These are phyloP conservation scores for Drosophila pachea DNA, from an alignment of 1,140 invertebrate species.

Conservation along the genomic window DNA sequence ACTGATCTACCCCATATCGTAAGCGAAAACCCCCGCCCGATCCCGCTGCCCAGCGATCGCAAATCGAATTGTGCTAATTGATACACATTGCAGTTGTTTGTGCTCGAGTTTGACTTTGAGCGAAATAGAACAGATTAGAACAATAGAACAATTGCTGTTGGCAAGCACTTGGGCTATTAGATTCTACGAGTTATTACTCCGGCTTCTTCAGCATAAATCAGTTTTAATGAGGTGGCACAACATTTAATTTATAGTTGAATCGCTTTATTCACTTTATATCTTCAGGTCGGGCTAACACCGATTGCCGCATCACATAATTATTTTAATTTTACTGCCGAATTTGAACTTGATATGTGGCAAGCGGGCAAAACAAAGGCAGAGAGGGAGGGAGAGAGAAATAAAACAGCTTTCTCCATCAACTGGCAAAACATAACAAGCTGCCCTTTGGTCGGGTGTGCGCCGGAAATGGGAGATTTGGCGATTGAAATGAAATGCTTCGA, in stretches of 20 bases:
- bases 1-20: no score
- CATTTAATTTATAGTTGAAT: no score
- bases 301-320: slow-evolving; percentile 20
- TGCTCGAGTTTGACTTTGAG: background rate
- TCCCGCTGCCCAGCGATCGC: background rate
- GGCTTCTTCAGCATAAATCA: no score
- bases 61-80: slow-evolving; percentile 29
- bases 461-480: slow-evolving; percentile 24
- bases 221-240: no score
- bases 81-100: background rate
- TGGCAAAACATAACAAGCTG: slow-evolving; percentile 13
- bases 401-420: slow-evolving; percentile 41
- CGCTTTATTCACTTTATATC: background rate
- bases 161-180: background rate
- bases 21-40: background rate
- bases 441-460: slow-evolving; percentile 4
- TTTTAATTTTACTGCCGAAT: slow-evolving; percentile 11
- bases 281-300: slow-evolving; percentile 4
- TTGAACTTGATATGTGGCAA: slow-evolving; percentile 36
- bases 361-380: slow-evolving; percentile 1
- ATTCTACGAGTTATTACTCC: no score
- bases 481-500: slow-evolving; percentile 10
- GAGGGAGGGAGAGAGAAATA: no score
- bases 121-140: no score
- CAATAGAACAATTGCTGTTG: slow-evolving; percentile 9